Conservation (phyloP, 2,888 invertebrate species). For the Scaptomyza polygonia region DNA sequence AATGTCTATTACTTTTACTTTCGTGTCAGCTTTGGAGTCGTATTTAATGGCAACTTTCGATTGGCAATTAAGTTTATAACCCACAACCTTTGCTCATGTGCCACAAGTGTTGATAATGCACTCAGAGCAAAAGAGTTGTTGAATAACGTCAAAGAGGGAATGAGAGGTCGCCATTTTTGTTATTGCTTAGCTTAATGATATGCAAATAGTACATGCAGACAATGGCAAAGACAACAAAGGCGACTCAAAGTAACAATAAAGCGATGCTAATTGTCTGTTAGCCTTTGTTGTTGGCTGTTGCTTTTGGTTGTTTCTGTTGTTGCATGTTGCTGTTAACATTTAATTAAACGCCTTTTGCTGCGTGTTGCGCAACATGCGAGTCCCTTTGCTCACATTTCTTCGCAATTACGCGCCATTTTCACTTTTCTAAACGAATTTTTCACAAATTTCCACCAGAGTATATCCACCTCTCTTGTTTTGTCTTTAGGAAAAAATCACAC, state of each 20-base stretch:
- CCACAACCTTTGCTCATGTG: not conserved
- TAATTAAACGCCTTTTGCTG: constrained; percentile 76
- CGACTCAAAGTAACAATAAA: constrained; percentile 43
- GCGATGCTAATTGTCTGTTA: constrained; percentile 59
- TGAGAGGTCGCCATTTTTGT: constrained; percentile 42
- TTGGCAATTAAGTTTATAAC: constrained; percentile 18
- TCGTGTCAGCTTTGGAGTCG: not conserved
- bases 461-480: not conserved
- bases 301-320: constrained; percentile 32
- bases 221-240: constrained; percentile 52
- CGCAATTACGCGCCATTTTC: constrained; percentile 58
- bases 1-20: not conserved
- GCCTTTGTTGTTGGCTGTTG: constrained; percentile 27
- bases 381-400: constrained; percentile 14
- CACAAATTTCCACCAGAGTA: constrained; percentile 23
- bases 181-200: constrained; percentile 68
- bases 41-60: constrained; percentile 10
- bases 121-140: constrained; percentile 28
- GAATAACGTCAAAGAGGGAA: constrained; percentile 1
- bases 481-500: not conserved
- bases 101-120: constrained; percentile 64
- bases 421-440: constrained; percentile 64
- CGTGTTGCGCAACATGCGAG: constrained; percentile 55
- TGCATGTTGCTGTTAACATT: constrained; percentile 67
- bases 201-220: constrained; percentile 72